Conservation (phyloP, 2,797 vertebrate species). For the Coregonus suidteri region DNA sequence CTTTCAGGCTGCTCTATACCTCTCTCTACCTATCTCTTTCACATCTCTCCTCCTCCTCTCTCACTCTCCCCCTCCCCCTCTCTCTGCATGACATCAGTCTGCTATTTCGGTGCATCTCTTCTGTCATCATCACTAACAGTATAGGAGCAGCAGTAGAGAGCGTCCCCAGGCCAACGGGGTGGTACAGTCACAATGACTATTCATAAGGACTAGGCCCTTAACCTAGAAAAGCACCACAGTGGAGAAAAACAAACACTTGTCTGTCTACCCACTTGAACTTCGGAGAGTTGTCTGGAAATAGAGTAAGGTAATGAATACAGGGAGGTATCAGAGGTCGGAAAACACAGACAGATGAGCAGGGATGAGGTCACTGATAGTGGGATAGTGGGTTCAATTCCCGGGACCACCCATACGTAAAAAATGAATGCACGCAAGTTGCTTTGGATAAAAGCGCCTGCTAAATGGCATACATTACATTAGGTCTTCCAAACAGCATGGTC, state of each 20-base stretch:
- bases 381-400: too few relatives aligned
- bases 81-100: too few relatives aligned
- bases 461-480: too few relatives aligned
- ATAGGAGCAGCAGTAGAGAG: conserved; percentile 28
- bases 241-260: conserved; percentile 12
- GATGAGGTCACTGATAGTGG: too few relatives aligned
- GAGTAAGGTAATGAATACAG: background rate
- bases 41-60: background rate
- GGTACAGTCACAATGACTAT: conserved; percentile 46
- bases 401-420: too few relatives aligned
- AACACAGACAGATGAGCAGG: background rate
- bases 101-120: background rate
- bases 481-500: too few relatives aligned
- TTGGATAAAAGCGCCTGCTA: too few relatives aligned
- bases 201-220: conserved; percentile 46
- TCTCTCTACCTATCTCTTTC: background rate
- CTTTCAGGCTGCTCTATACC: conserved; percentile 4
- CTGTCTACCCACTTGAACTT: conserved; percentile 12
- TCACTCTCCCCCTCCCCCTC: background rate
- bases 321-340: background rate
- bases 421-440: too few relatives aligned
- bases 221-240: conserved; percentile 40
- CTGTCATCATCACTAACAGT: conserved; percentile 11
- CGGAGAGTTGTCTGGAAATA: background rate
- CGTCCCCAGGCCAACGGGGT: conserved; percentile 41